Evolutionary conservation across 2,113 vertebrate genomes (phyloP).

Genomic region (Amia ocellicauda): DNA sequence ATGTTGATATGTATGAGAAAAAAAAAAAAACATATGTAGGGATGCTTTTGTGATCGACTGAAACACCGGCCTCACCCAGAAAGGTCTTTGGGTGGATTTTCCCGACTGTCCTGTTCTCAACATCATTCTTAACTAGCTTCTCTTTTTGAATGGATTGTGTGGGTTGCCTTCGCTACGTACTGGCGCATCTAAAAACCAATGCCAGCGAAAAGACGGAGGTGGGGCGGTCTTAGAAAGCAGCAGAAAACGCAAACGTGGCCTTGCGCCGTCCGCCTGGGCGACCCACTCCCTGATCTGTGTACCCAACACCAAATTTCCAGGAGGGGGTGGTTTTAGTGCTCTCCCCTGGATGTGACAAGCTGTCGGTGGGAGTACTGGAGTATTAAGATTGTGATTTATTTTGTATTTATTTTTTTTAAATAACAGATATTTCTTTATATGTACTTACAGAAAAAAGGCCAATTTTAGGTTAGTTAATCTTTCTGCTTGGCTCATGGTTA

Average conservation of each 20-base stretch:
- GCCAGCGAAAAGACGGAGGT: slow-evolving; percentile 21
- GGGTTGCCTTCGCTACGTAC: slow-evolving; percentile 42
- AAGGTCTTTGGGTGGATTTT: neutral
- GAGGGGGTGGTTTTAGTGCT: neutral
- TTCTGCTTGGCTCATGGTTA: slow-evolving; percentile 40
- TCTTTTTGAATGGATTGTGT: neutral
- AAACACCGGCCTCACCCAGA: no score
- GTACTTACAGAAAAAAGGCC: slow-evolving; percentile 25
- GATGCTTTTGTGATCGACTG: slow-evolving; percentile 57
- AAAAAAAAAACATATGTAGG: slow-evolving; percentile 51
- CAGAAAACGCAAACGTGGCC: no score
- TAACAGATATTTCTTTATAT: slow-evolving; percentile 18
- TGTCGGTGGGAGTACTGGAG: slow-evolving; percentile 12
- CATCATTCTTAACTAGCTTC: slow-evolving; percentile 18
- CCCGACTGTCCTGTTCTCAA: slow-evolving; percentile 9
- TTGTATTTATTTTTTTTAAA: no score
- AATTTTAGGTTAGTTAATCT: slow-evolving; percentile 19
- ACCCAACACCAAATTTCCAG: slow-evolving; percentile 30
- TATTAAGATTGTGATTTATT: slow-evolving; percentile 11
- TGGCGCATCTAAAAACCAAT: slow-evolving; percentile 40
- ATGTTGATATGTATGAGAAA: no score
- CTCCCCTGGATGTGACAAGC: slow-evolving; percentile 24
- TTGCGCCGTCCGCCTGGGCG: no score
- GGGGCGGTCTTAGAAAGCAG: no score
- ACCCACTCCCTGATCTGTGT: slow-evolving; percentile 18